phyloP scores from a whole-genome alignment of 2,888 invertebrate species.

The Gibbula magus region DNA sequence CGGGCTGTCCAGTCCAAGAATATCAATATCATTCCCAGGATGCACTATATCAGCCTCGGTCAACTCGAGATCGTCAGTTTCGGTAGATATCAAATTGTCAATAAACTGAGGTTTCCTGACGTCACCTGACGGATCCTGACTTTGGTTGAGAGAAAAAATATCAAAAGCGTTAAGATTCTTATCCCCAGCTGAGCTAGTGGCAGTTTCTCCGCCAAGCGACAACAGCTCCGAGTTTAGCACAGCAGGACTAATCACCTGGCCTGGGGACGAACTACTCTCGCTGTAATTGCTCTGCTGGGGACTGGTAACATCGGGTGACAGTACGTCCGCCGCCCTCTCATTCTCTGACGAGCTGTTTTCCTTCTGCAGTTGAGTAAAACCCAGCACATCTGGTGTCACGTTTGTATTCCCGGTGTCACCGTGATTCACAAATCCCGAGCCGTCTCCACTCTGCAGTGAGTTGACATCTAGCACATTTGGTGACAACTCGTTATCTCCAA shows the following conservation, averaged over 20 bases:
- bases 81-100: constrained; percentile 13
- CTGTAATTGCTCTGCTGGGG: not conserved
- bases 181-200: not conserved
- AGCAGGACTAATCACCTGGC: not conserved
- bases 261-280: not conserved
- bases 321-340: not conserved
- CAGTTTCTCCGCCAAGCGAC: not conserved
- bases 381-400: too few species aligned
- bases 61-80: constrained; percentile 23
- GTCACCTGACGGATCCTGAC: not conserved
- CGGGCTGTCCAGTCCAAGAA: constrained; percentile 29
- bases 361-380: too few species aligned
- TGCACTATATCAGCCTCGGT: constrained; percentile 24
- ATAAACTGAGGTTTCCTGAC: not conserved
- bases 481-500: too few species aligned
- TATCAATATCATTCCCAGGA: not conserved
- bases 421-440: too few species aligned
- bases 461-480: too few species aligned
- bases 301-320: not conserved
- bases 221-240: not conserved
- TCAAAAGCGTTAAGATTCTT: too few species aligned
- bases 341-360: too few species aligned
- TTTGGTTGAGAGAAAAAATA: too few species aligned
- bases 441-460: too few species aligned
- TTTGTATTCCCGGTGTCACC: too few species aligned